These are phyloP conservation scores for Poicephalus gulielmi DNA, from an alignment of 2,113 vertebrate genomes.

Conservation along the genomic window DNA sequence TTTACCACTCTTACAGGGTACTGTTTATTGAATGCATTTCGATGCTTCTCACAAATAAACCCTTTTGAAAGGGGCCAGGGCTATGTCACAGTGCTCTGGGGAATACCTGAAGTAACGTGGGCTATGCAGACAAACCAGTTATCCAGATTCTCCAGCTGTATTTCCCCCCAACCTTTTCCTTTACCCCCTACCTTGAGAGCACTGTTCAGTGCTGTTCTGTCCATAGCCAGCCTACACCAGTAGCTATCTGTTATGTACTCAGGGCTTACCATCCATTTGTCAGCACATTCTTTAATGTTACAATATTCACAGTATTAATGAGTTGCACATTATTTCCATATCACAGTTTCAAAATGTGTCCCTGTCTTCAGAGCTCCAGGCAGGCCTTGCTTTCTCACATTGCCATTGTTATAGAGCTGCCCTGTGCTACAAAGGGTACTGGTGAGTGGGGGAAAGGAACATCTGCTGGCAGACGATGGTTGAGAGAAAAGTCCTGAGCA, in stretches of 20 bases:
- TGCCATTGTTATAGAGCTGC: background rate
- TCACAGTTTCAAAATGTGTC: background rate
- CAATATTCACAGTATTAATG: background rate
- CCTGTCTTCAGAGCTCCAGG: background rate
- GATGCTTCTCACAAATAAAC: background rate
- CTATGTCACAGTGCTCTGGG: background rate
- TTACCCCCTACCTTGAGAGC: background rate
- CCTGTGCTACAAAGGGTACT: background rate
- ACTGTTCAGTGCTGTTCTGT: background rate
- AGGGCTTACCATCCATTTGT: background rate
- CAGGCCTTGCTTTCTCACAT: accelerated
- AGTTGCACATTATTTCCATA: background rate
- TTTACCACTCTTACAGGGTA: background rate
- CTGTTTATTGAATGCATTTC: background rate
- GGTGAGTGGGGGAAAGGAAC: background rate
- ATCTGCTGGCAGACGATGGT: background rate
- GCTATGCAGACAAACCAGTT: background rate
- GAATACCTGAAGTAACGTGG: background rate
- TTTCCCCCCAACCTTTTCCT: background rate
- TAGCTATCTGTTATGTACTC: background rate
- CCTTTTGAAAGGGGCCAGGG: background rate
- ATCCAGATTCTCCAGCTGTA: background rate
- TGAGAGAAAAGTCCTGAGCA: background rate
- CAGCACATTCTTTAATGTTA: background rate
- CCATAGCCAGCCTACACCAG: background rate